A percentile compares a stretch with the other conserved stretches of the same genome.
Conservation (phyloP, 2,797 vertebrate species). For the Mustela erminea region DNA sequence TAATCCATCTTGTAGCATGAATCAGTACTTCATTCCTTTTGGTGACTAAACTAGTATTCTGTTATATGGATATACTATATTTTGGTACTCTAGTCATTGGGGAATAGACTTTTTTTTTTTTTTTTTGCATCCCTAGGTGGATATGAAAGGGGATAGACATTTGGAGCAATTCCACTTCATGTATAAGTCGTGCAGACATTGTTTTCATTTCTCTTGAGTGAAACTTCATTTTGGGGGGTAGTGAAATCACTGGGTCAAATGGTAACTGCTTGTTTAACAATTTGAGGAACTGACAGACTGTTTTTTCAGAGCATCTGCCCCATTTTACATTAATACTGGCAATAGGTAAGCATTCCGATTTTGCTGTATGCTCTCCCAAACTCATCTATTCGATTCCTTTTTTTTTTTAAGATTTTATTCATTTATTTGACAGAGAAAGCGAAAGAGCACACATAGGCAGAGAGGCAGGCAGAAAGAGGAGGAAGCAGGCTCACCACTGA, state of each 20-base stretch:
- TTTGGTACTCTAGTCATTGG: neutral
- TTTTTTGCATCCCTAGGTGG: neutral
- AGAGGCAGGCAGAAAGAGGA: too few relatives aligned
- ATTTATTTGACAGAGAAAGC: too few relatives aligned
- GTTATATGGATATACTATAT: neutral
- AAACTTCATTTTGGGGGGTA: neutral
- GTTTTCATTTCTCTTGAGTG: conserved; percentile 4
- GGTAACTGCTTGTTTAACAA: neutral
- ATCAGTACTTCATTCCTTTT: neutral
- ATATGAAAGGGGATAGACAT: neutral
- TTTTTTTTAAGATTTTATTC: neutral
- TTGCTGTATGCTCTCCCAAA: neutral
- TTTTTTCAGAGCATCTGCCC: neutral
- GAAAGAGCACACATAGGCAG: too few relatives aligned
- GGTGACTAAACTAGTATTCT: neutral
- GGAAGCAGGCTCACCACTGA: too few relatives aligned
- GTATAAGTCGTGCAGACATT: neutral
- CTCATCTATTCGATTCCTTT: neutral
- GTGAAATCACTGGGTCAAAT: neutral
- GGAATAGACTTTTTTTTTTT: neutral
- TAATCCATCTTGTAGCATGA: neutral
- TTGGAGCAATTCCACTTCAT: neutral
- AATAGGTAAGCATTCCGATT: neutral
- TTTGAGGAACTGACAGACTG: neutral
- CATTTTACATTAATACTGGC: neutral